These are phyloP conservation scores for Limonius californicus DNA, from an alignment of 1,140 invertebrate genomes.

Conservation along the genomic window DNA sequence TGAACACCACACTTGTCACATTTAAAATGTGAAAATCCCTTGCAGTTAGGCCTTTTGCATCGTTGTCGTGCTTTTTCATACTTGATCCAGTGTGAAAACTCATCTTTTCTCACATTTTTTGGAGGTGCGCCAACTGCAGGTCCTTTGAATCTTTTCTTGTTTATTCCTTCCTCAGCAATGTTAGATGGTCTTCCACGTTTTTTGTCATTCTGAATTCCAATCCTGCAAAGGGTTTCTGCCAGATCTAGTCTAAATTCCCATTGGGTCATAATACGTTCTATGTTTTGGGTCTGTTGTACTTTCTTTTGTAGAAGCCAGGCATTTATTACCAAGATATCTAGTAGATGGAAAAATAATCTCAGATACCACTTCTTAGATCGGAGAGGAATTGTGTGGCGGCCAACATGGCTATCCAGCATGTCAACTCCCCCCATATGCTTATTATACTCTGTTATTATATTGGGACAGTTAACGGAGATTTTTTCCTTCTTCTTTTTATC, in stretches of 20 bases:
- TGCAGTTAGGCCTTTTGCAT: slow-evolving; percentile 12
- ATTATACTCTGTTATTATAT: slow-evolving; percentile 12
- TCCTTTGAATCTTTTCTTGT: not conserved
- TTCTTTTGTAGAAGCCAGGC: slow-evolving; percentile 30
- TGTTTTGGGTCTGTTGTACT: slow-evolving; percentile 17
- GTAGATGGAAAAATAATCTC: slow-evolving; percentile 37
- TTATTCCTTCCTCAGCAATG: not conserved
- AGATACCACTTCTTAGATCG: slow-evolving; percentile 41
- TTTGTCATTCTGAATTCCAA: not conserved
- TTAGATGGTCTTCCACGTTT: slow-evolving; percentile 2
- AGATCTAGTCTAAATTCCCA: slow-evolving; percentile 27
- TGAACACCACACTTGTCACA: slow-evolving; percentile 28
- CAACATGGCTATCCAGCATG: slow-evolving; percentile 47
- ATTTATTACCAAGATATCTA: slow-evolving; percentile 34
- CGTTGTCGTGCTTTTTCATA: not conserved
- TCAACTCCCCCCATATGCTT: slow-evolving; percentile 37
- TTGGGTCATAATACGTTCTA: slow-evolving; percentile 12
- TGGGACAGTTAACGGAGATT: not conserved
- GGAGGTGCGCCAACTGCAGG: slow-evolving; percentile 13
- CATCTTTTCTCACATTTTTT: slow-evolving; percentile 16
- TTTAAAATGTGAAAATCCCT: slow-evolving; percentile 21
- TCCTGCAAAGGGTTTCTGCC: slow-evolving; percentile 16
- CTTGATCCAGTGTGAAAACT: slow-evolving; percentile 4
- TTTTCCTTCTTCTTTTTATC: slow-evolving; percentile 11
- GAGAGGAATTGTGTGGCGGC: slow-evolving; percentile 45